Evolutionary conservation across 2,797 vertebrate genomes (phyloP).

Genomic region (Bufotes viridis): DNA sequence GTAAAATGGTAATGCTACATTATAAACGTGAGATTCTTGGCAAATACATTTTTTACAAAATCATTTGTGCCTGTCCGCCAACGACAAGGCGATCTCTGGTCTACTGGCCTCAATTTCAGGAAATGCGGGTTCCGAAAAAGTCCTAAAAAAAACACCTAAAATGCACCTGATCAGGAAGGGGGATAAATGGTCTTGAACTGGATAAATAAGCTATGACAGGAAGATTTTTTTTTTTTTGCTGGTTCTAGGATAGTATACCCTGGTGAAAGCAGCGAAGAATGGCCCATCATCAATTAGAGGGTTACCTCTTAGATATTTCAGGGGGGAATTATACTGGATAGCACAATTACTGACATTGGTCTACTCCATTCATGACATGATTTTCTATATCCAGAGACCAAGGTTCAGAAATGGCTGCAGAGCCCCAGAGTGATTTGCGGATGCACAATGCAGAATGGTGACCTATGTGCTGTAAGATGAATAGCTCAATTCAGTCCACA

Average conservation of each 20-base stretch:
- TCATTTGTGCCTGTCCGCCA: too few relatives aligned
- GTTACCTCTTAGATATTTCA: not conserved
- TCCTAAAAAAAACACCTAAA: too few relatives aligned
- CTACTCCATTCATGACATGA: not conserved
- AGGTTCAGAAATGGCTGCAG: not conserved
- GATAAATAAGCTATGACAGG: too few relatives aligned
- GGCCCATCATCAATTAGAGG: not conserved
- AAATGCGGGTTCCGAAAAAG: too few relatives aligned
- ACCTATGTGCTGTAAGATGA: not conserved
- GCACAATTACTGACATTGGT: not conserved
- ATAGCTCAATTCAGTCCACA: conserved; percentile 9
- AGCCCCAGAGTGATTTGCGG: not conserved
- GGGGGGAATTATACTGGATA: not conserved
- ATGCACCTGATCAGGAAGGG: too few relatives aligned
- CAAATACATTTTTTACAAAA: too few relatives aligned
- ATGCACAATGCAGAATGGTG: conserved; percentile 13
- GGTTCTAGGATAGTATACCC: not conserved
- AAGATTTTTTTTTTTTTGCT: too few relatives aligned
- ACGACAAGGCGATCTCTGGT: too few relatives aligned
- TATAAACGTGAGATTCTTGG: too few relatives aligned
- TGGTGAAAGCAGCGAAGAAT: not conserved
- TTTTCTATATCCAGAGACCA: not conserved
- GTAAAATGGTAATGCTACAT: too few relatives aligned
- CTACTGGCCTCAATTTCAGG: too few relatives aligned
- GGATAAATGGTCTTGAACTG: too few relatives aligned